These are phyloP conservation scores for Garrulus glandarius DNA, from an alignment of 2,797 vertebrate species.

Conservation along the genomic window DNA sequence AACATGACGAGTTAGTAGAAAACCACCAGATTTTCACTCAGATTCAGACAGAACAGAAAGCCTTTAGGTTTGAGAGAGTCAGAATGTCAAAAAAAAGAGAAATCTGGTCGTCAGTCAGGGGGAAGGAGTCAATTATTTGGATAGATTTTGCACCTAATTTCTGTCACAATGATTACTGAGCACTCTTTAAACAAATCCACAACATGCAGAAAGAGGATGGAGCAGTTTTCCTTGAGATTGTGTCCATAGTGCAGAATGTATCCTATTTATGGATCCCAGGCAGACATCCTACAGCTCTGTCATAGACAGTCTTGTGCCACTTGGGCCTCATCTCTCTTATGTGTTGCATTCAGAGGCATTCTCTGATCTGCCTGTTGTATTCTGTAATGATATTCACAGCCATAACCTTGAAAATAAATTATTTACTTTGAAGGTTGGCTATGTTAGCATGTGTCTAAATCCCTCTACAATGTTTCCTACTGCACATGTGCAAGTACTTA, in stretches of 20 bases:
- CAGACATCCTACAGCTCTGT: background rate
- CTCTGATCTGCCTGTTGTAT: background rate
- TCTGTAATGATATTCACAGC: background rate
- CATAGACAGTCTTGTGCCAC: background rate
- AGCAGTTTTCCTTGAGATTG: background rate
- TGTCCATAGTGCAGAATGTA: rapidly evolving
- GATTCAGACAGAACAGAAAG: background rate
- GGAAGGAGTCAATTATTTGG: background rate
- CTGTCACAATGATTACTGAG: background rate
- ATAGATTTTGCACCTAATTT: background rate
- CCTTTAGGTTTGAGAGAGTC: background rate
- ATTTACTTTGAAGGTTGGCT: background rate
- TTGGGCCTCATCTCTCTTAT: background rate
- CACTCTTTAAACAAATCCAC: background rate
- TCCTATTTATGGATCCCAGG: background rate
- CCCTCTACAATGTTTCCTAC: background rate
- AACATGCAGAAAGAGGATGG: background rate
- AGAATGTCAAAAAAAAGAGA: background rate
- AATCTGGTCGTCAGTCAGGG: background rate
- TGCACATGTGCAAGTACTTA: background rate
- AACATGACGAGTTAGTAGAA: background rate
- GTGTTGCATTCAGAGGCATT: background rate
- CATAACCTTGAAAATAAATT: constrained; percentile 2
- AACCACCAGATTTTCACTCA: background rate
- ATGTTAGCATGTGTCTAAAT: background rate